Evolutionary conservation across 2,113 vertebrate genomes (phyloP).

Genomic region (Miniopterus natalensis): DNA sequence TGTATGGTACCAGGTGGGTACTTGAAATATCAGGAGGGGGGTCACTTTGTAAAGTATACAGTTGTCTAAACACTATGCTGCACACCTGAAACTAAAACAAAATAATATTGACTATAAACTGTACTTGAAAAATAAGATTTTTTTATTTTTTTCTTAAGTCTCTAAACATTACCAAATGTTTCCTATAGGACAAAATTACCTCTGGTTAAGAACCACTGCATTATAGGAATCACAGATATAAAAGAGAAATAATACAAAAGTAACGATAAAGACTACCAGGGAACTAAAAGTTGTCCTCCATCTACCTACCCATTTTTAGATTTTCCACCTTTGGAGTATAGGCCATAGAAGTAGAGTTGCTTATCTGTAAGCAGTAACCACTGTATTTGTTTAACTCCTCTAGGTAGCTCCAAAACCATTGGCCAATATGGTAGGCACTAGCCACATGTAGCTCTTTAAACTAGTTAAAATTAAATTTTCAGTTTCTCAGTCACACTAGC

Average conservation of each 20-base stretch:
- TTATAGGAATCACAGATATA: conserved; percentile 42
- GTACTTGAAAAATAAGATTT: background rate
- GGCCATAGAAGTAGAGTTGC: background rate
- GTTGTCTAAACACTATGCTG: background rate
- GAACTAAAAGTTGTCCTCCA: conserved; percentile 43
- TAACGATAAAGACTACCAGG: background rate
- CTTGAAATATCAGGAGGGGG: background rate
- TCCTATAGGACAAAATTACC: background rate
- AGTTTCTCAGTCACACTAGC: conserved; percentile 30
- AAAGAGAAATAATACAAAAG: conserved; percentile 23
- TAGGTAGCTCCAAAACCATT: background rate
- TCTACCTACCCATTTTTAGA: background rate
- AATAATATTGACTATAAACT: background rate
- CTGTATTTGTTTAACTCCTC: conserved; percentile 9
- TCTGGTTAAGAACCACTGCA: background rate
- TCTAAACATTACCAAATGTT: background rate
- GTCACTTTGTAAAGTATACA: background rate
- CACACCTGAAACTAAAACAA: background rate
- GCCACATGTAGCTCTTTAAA: conserved; percentile 1
- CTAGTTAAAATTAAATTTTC: conserved; percentile 54
- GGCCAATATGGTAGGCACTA: background rate
- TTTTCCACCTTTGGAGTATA: conserved; percentile 14
- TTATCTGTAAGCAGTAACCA: conserved; percentile 9
- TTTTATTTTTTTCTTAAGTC: background rate
- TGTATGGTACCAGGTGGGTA: background rate